These are phyloP conservation scores for Theropithecus gelada DNA, from an alignment of 2,113 vertebrate species.

Conservation along the genomic window DNA sequence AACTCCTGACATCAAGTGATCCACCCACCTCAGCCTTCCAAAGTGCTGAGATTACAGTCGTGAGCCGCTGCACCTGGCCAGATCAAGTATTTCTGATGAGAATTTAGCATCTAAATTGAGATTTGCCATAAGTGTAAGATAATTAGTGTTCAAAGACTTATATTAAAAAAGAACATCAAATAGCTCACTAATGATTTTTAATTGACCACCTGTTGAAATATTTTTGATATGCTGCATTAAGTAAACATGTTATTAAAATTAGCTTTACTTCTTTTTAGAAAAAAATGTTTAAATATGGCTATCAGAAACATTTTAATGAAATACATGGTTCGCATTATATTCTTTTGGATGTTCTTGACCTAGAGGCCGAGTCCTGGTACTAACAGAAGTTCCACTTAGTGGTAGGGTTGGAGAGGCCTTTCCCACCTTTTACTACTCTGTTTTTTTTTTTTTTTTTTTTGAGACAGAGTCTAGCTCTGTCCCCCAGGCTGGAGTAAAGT, in stretches of 20 bases:
- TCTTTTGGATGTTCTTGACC: background rate
- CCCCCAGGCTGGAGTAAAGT: background rate
- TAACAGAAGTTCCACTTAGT: background rate
- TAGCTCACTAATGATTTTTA: slow-evolving; percentile 9
- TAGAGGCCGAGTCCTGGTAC: background rate
- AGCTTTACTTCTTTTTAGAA: background rate
- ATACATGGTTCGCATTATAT: background rate
- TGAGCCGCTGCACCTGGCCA: too few species aligned
- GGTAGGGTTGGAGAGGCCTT: background rate
- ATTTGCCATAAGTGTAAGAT: background rate
- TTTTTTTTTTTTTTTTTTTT: background rate
- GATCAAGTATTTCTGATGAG: background rate
- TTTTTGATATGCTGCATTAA: slow-evolving; percentile 11
- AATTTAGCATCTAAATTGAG: background rate
- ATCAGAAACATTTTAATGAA: background rate
- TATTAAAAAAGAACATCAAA: background rate
- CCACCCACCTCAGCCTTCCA: too few species aligned
- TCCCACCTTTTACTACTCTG: background rate
- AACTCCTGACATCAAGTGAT: too few species aligned
- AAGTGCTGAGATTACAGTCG: too few species aligned
- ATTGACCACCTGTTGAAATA: background rate
- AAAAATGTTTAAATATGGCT: background rate
- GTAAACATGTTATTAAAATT: background rate
- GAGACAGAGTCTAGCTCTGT: background rate
- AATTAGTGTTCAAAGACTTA: background rate